Percentiles rank a stretch among this genome's conserved stretches.
These are phyloP conservation scores for Apoda limacodes DNA, from an alignment of 2,888 invertebrate species.

Conservation along the genomic window DNA sequence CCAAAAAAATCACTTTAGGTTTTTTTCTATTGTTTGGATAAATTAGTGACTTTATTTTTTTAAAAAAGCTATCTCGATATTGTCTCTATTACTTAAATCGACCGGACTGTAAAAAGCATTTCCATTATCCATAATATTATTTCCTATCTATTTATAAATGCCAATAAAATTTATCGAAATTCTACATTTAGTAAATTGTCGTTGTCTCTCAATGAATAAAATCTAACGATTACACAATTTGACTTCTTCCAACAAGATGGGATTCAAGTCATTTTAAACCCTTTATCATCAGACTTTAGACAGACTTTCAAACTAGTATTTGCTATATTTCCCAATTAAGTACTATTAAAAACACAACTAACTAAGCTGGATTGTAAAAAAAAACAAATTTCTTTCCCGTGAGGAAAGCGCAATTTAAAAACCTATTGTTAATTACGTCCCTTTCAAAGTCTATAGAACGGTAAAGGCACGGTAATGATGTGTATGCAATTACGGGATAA, in stretches of 20 bases:
- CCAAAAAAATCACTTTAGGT: no score
- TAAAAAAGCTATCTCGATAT: no score
- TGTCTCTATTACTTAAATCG: no score
- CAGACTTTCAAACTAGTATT: constrained; percentile 50
- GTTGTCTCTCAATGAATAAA: constrained; percentile 55
- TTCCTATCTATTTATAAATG: constrained; percentile 1
- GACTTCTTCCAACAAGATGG: constrained; percentile 50
- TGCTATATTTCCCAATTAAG: constrained; percentile 39
- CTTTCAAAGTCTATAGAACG: constrained; percentile 68
- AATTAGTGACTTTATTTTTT: no score
- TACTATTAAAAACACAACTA: constrained; percentile 33
- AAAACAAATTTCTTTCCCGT: constrained; percentile 44
- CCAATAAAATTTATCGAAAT: constrained; percentile 34
- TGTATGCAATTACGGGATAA: constrained; percentile 66
- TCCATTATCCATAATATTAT: no score
- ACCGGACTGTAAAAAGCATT: no score
- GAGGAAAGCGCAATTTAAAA: constrained; percentile 55
- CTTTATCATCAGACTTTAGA: constrained; percentile 49
- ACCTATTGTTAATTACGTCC: constrained; percentile 69
- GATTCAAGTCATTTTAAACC: constrained; percentile 38
- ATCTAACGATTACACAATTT: no score
- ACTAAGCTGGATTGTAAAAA: constrained; percentile 48
- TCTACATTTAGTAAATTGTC: constrained; percentile 40
- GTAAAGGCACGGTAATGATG: constrained; percentile 70
- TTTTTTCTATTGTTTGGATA: no score